A percentile compares a stretch with the other conserved stretches of the same genome.
These are phyloP conservation scores for Melipona beecheii DNA, from an alignment of 2,888 invertebrate species.

Conservation along the genomic window DNA sequence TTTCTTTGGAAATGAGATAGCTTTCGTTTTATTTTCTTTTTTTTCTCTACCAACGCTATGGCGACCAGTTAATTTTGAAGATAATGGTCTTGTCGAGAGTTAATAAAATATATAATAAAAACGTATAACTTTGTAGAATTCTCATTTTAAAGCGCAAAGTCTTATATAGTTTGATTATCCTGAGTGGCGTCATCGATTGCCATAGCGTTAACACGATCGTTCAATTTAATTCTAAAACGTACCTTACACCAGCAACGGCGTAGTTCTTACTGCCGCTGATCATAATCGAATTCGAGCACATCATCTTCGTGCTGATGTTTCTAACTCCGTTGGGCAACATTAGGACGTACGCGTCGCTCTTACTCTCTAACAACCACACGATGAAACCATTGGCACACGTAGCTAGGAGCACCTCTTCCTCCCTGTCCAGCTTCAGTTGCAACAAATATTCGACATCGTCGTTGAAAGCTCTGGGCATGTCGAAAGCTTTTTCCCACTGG, in stretches of 20 bases:
- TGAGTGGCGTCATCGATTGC: too few relatives aligned
- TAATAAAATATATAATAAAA: too few relatives aligned
- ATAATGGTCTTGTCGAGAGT: neutral
- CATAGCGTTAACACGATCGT: too few relatives aligned
- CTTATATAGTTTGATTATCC: too few relatives aligned
- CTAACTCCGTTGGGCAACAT: slow-evolving; percentile 93
- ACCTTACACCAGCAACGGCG: slow-evolving; percentile 97
- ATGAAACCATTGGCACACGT: slow-evolving; percentile 94
- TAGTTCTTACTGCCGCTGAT: slow-evolving; percentile 95
- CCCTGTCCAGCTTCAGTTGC: slow-evolving; percentile 92
- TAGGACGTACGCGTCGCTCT: slow-evolving; percentile 87
- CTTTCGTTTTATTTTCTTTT: neutral
- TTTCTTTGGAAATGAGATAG: slow-evolving; percentile 86
- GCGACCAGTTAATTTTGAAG: too few relatives aligned
- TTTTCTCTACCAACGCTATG: too few relatives aligned
- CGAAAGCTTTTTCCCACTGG: slow-evolving; percentile 87
- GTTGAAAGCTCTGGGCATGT: slow-evolving; percentile 88
- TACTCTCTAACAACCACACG: slow-evolving; percentile 90
- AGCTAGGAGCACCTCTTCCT: slow-evolving; percentile 92
- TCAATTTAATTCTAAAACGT: slow-evolving; percentile 32
- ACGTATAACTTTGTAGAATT: too few relatives aligned
- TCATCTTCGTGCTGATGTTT: slow-evolving; percentile 96
- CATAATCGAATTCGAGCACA: slow-evolving; percentile 95
- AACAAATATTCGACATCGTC: slow-evolving; percentile 91
- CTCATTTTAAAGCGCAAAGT: too few relatives aligned